Base-by-base conservation (phyloP, 2,113 vertebrate genomes). In the Ariopsis seemanni region DNA sequence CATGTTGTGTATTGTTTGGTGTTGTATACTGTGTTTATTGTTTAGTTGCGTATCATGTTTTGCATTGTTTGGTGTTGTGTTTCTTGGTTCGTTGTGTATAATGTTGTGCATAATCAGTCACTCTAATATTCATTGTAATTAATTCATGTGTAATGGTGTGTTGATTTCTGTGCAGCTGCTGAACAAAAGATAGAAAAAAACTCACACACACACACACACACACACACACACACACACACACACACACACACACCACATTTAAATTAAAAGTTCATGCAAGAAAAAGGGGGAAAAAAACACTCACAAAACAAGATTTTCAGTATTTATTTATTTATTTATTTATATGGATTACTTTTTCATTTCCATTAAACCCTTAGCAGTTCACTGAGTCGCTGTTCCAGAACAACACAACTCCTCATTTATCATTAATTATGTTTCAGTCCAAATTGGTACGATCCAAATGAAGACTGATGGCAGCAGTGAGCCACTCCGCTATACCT, bases 351-450 rank as follows among this genome's bases (percentile, higher is more conserved):
- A 12, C 42, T 81, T 75, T 10, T 65, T 62, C 14, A 67, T 27
- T 83, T 65, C 20, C 42, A 50, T 7, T n/a, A 67, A 83, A 67
- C 22, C 22, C 62, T 25, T 22, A 52, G 60, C 42, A 67, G 22
- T 12, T 83, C 42, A 83, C 1, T 7, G 22, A 65, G 80, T 48
- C 57, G 48, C 18, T 63, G 30, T 83, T 83, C 62, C 82, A n/a
- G 6, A 67, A 67, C 82, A 67, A 53, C 25, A 53, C 17, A 83
- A 53, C 48, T 67, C 2, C 12, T 53, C 7, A 10, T 50, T 52
- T 67, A n/a, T 67, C 62, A 50, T 67, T 50, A 50, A 67, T 83
- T 67, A 83, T 52, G 42, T n/a, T 83, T 27, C 82, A n/a, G 62
- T 83, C 62, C 15, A 67, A 67, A 83, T 53, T 10, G 48, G 14